Conservation (phyloP, 2,113 vertebrate species). For the Poeciliopsis occidentalis region DNA sequence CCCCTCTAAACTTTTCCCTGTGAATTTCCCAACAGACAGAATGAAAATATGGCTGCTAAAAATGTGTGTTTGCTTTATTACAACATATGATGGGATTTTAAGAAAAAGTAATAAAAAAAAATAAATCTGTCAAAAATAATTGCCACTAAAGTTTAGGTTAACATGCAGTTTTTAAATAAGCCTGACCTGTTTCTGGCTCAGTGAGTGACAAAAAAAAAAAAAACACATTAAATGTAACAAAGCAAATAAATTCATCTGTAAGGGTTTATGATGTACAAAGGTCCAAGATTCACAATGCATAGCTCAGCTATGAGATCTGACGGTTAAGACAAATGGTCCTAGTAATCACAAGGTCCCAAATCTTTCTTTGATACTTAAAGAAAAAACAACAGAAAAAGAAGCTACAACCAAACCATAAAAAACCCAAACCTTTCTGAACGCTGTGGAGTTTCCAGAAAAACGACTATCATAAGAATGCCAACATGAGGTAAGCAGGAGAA, state of each 20-base stretch:
- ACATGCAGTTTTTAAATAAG: conserved; percentile 6
- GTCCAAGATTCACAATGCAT: conserved; percentile 79
- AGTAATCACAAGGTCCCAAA: conserved; percentile 49
- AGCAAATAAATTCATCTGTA: conserved; percentile 47
- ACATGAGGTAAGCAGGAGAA: conserved; percentile 18
- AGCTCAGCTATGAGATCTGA: conserved; percentile 72
- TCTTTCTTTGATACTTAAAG: conserved; percentile 33
- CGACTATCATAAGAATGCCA: conserved; percentile 9
- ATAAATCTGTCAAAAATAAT: too few relatives aligned
- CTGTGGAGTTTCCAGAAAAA: conserved; percentile 34
- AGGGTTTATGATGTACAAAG: conserved; percentile 57
- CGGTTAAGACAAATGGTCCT: conserved; percentile 76
- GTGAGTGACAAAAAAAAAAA: conserved; percentile 39
- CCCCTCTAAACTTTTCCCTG: conserved; percentile 49
- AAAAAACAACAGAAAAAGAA: not conserved
- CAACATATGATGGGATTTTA: conserved; percentile 44
- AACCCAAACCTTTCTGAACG: not conserved
- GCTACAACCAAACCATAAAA: not conserved
- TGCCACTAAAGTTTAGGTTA: not conserved
- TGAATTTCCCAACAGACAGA: conserved; percentile 62
- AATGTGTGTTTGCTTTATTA: conserved; percentile 46
- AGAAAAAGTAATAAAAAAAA: conserved; percentile 20
- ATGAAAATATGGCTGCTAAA: conserved; percentile 66
- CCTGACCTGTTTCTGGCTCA: conserved; percentile 53
- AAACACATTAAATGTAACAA: conserved; percentile 8